These are phyloP conservation scores for Lutraria lutraria DNA, from an alignment of 2,888 invertebrate species.

Conservation along the genomic window DNA sequence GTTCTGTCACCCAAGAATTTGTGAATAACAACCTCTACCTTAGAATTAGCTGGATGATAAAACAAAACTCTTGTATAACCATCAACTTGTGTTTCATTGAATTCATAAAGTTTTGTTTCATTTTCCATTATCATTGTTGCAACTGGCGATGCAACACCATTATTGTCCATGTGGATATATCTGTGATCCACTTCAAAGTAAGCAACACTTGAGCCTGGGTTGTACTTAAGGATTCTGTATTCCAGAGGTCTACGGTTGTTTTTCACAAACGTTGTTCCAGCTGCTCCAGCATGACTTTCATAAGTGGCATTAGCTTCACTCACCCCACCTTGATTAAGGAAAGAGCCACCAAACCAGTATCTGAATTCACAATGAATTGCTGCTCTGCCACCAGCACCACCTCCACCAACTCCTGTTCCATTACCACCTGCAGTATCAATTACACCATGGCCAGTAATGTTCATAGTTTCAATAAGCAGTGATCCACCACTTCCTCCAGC, in stretches of 20 bases:
- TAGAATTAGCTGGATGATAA: conserved; percentile 69
- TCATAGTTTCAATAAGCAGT: conserved; percentile 76
- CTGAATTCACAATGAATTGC: conserved; percentile 77
- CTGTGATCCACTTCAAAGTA: conserved; percentile 78
- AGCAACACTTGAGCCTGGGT: conserved; percentile 68
- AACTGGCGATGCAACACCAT: conserved; percentile 72
- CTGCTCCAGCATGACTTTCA: conserved; percentile 75
- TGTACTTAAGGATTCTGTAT: conserved; percentile 79
- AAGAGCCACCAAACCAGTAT: conserved; percentile 78
- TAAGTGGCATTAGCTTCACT: conserved; percentile 62
- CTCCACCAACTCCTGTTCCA: conserved; percentile 72
- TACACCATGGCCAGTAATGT: conserved; percentile 81
- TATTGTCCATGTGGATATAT: conserved; percentile 79
- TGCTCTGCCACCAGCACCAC: conserved; percentile 79
- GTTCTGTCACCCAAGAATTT: conserved; percentile 78
- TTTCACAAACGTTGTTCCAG: conserved; percentile 80
- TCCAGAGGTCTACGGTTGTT: conserved; percentile 79
- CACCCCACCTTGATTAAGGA: conserved; percentile 73
- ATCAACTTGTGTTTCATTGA: conserved; percentile 79
- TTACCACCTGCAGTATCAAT: conserved; percentile 77
- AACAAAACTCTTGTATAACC: conserved; percentile 75
- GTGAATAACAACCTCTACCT: conserved; percentile 74
- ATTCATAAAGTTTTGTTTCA: conserved; percentile 72
- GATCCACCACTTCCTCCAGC: conserved; percentile 81
- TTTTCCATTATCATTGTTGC: conserved; percentile 79